Conservation (phyloP, 92 coral and sea anemone genomes). For the Phymanthus crucifer region DNA sequence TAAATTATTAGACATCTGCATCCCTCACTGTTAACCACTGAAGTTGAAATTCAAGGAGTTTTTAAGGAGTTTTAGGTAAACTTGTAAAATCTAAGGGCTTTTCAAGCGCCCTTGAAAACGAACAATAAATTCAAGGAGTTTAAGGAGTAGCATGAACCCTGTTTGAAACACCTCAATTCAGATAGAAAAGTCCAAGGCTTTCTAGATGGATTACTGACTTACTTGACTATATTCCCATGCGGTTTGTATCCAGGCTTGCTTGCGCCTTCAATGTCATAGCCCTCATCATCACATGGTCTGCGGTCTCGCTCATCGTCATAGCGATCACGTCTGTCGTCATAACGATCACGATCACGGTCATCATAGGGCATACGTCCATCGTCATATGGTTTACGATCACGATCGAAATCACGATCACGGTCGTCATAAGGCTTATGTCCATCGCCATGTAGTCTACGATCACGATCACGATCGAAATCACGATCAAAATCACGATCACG, state of each 20-base stretch:
- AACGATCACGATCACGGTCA: conserved; percentile 26
- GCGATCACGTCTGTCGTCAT: conserved; percentile 29
- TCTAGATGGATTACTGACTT: conserved; percentile 21
- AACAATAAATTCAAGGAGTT: too few relatives aligned
- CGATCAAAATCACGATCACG: conserved; percentile 23
- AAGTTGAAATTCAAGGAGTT: too few relatives aligned
- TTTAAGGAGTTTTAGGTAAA: too few relatives aligned
- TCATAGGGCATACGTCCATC: conserved; percentile 37
- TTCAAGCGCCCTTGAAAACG: too few relatives aligned
- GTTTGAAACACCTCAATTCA: too few relatives aligned
- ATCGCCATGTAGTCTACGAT: neutral
- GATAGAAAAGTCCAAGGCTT: neutral
- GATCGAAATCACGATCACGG: conserved; percentile 30
- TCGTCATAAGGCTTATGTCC: conserved; percentile 40
- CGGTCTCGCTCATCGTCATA: conserved; percentile 58
- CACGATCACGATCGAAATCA: conserved; percentile 44
- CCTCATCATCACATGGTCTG: conserved; percentile 16
- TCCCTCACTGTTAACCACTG: too few relatives aligned
- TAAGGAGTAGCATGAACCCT: too few relatives aligned
- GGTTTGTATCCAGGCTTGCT: conserved; percentile 90
- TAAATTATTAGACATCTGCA: too few relatives aligned
- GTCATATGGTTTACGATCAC: conserved; percentile 22
- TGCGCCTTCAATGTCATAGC: conserved; percentile 65
- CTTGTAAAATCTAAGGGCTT: too few relatives aligned
- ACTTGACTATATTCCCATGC: conserved; percentile 72